Conservation (phyloP, 1,140 invertebrate genomes). For the Caerostris darwini region DNA sequence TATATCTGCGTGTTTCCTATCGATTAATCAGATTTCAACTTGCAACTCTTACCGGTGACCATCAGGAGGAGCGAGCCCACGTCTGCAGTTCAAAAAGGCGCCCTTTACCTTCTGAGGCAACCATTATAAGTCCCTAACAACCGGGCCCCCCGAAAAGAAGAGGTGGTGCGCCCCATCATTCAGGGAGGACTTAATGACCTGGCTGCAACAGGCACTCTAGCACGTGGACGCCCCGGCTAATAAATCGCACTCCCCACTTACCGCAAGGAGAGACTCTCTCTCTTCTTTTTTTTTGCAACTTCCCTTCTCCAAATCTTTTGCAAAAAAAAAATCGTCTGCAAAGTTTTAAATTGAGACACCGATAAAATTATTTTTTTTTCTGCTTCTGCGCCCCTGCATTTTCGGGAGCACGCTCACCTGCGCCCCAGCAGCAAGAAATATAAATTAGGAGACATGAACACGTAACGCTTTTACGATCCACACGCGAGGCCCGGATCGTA, state of each 20-base stretch:
- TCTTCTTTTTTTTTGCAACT: background rate
- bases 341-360: slow-evolving; percentile 57
- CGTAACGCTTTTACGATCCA: slow-evolving; percentile 49
- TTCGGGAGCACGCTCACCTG: slow-evolving; percentile 45
- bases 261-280: background rate
- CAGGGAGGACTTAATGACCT: background rate
- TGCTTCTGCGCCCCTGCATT: slow-evolving; percentile 7
- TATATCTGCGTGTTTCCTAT: too few relatives aligned
- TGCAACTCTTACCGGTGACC: too few relatives aligned
- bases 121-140: slow-evolving; percentile 39
- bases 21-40: too few relatives aligned
- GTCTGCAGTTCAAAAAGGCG: background rate
- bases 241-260: slow-evolving; percentile 44
- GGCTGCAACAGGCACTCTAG: slow-evolving; percentile 8
- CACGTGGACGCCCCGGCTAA: background rate
- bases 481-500: slow-evolving; percentile 31
- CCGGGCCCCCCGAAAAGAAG: background rate
- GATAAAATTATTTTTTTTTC: background rate
- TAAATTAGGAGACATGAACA: slow-evolving; percentile 56
- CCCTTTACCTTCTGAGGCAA: background rate
- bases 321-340: background rate
- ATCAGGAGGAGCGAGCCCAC: too few relatives aligned
- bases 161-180: too few relatives aligned
- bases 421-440: slow-evolving; percentile 15
- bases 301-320: background rate